Evolutionary conservation across 2,797 vertebrate genomes (phyloP), one percentile per base, ranked within the genome.

Genomic region (Microctenopoma stevenorrisi): DNA sequence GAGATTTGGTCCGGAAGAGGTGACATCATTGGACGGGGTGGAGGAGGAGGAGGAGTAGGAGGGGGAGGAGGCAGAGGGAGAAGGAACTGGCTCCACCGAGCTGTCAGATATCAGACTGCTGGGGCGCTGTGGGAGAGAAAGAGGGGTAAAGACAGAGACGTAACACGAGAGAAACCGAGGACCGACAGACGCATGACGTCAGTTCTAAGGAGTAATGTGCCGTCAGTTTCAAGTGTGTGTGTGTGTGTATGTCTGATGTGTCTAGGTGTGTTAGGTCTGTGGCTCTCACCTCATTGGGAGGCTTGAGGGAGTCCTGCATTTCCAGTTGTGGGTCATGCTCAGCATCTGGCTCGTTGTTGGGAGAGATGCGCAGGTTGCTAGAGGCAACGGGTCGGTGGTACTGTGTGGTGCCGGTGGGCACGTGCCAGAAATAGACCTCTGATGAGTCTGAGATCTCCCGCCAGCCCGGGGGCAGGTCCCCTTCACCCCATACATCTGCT

Each of bases 381-480:
- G 94, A 66, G 62, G 94, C 93, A 47, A 95, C 84, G 0, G 96
- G 96, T 72, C 94, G 94, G 59, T 98, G 96, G 92, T 96, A 97
- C 76, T 98, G 96, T 13, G 96, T 96, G 14, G 96, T 95, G 81
- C 95, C 97, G 1, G 96, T 97, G 57, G 97, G 96, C 90, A 98
- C 91, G 74, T 98, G 96, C 98, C 97, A 99, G 66, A 98, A 98
- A 88, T 96, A 98, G 85, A 96, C 95, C 63, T 97, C 96, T 18
- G 97, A 95, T 65, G 96, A 85, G 60, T 97, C 96, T 25, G 77
- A 95, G 91, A 97, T 93, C 91, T 96, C 96, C 68, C 96, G 95
- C 97, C 97, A 98, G 77, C 96, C 97, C 5, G 97, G 96, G 6
- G 97, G 97, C 70, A 99, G 93, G 68, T 96, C 95, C 7, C 96